phyloP scores from a whole-genome alignment of 35 echinoderm and acorn worm species.

The Patiria miniata region DNA sequence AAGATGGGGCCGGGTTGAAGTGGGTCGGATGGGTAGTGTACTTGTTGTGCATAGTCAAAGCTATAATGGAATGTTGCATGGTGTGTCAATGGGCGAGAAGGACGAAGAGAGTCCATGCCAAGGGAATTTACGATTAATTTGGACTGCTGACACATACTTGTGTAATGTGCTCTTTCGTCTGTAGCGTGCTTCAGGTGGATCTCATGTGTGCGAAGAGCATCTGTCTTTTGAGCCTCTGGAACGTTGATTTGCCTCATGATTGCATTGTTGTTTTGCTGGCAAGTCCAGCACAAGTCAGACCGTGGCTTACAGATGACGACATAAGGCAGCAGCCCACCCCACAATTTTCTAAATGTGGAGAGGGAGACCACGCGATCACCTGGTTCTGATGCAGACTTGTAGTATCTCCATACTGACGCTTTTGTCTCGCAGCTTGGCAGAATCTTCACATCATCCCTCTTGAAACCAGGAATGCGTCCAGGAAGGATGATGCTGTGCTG shows the following conservation, averaged over 20 bases:
- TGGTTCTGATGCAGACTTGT: slow-evolving; percentile 9
- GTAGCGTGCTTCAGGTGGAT: not conserved
- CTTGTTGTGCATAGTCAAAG: slow-evolving; percentile 81
- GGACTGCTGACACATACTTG: not conserved
- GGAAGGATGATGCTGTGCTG: slow-evolving; percentile 28
- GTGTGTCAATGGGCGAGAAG: slow-evolving; percentile 18
- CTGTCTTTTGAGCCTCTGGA: slow-evolving; percentile 18
- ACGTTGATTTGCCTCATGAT: slow-evolving; percentile 25
- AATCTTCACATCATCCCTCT: slow-evolving; percentile 24
- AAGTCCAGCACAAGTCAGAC: slow-evolving; percentile 66
- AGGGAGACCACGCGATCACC: not conserved
- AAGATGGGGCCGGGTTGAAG: slow-evolving; percentile 71
- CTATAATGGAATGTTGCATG: slow-evolving; percentile 51
- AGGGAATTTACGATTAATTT: not conserved
- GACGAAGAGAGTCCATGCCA: not conserved
- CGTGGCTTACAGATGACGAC: slow-evolving; percentile 25
- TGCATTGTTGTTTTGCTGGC: slow-evolving; percentile 58
- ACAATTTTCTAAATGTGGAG: slow-evolving; percentile 41
- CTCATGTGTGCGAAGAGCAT: not conserved
- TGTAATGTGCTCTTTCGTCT: slow-evolving; percentile 3
- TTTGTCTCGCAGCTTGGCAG: slow-evolving; percentile 35
- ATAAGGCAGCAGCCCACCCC: slow-evolving; percentile 33
- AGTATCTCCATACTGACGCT: slow-evolving; percentile 27
- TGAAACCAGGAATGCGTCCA: slow-evolving; percentile 31
- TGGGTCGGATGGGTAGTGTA: slow-evolving; percentile 58